phyloP scores from a whole-genome alignment of 2,113 vertebrate species.

The Neolamprologus brichardi region DNA sequence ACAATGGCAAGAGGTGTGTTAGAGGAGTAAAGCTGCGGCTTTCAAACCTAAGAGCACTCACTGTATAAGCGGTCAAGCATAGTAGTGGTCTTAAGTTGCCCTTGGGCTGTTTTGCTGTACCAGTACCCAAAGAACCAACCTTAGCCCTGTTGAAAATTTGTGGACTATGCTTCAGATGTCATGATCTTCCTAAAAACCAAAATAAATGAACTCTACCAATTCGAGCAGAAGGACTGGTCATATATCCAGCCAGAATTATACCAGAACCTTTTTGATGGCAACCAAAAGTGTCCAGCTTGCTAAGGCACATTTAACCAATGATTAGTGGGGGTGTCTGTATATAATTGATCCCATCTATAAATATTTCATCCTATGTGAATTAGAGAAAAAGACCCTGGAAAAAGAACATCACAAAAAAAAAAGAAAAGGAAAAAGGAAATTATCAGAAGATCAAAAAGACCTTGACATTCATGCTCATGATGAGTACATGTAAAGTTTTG shows the following conservation, averaged over 20 bases:
- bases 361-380: accelerated
- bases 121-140: background rate
- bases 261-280: background rate
- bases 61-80: background rate
- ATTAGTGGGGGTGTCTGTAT: background rate
- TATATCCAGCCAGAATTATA: background rate
- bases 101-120: background rate
- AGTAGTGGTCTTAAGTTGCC: background rate
- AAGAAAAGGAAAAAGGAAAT: background rate
- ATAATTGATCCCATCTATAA: background rate
- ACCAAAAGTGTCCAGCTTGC: background rate
- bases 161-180: background rate
- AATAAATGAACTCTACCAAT: background rate
- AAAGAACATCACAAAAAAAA: background rate
- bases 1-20: background rate
- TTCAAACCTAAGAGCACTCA: background rate
- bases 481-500: no score
- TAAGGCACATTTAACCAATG: background rate
- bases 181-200: background rate
- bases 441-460: background rate
- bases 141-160: background rate
- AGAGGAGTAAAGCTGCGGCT: background rate
- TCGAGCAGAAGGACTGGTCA: background rate
- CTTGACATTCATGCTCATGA: no score
- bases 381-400: background rate